Evolutionary conservation across 2,888 invertebrate species (phyloP), one percentile per base, ranked within the genome.

Genomic region (Nesidiocoris tenuis): DNA sequence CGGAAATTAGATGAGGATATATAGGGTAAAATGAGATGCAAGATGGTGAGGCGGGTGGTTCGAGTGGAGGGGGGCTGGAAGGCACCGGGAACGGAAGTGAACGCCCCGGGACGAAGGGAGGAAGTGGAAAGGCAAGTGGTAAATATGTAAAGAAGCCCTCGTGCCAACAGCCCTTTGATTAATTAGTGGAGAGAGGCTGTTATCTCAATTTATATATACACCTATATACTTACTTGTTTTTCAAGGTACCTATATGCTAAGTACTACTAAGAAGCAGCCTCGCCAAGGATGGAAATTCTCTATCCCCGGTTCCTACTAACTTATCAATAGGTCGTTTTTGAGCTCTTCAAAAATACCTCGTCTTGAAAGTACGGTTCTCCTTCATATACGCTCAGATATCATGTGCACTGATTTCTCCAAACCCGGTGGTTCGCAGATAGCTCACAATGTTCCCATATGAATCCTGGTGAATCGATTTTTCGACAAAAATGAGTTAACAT

Each of bases 171-270:
- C 39, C 63, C 63, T 72, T 72, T 72, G 72, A 72, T 72, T 72
- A 72, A 72, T 72, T 72, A 72, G 72, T 72, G 72, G 72, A 72
- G 39, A 7, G 39, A 72, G 39, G 39, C 63, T 72, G 72, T 63
- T 72, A 72, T 72, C 72, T 72, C 61, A 72, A 72, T 72, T 72
- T 72, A 72, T 61, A 72, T 61, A 72, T 54, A 61, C 39, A 70
- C 39, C 39, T 39, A 39, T 39, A 39, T 39, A 39, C 39, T 39
- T 39, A 7, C 39, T 39, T 39, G 39, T 39, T 39, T 39, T 39
- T 39, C 39, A 39, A 7, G 5, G n/a, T n/a, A 39, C 12, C 5
- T 39, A 39, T 39, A 39, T 39, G 12, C 5, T 3, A 39, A 39
- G 39, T 39, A 39, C 3, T 39, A 12, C 39, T 7, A 12, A 39